A percentile compares a stretch with the other conserved stretches of the same genome.
These are phyloP conservation scores for Nothocercus nigrocapillus DNA, from an alignment of 2,113 vertebrate species.

Conservation along the genomic window DNA sequence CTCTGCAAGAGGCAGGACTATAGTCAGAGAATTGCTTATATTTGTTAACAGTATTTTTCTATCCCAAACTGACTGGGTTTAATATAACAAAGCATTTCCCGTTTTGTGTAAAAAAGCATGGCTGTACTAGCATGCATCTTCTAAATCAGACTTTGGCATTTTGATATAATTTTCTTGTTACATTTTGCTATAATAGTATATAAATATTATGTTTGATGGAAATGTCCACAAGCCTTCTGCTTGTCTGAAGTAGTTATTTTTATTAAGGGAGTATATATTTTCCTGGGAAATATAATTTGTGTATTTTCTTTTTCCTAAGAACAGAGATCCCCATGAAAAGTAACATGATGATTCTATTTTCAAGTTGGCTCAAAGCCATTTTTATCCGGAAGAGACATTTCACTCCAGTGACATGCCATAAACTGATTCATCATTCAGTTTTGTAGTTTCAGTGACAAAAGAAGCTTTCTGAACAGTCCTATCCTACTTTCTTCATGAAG, in stretches of 20 bases:
- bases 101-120: neutral
- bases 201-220: neutral
- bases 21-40: neutral
- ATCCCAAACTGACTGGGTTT: neutral
- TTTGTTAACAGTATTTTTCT: neutral
- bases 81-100: neutral
- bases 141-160: neutral
- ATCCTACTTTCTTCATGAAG: neutral
- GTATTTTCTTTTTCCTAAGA: neutral
- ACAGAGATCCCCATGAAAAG: neutral
- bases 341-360: neutral
- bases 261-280: neutral
- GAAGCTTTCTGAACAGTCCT: neutral
- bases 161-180: neutral
- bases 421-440: neutral
- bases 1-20: neutral
- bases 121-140: neutral
- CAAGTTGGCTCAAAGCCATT: neutral
- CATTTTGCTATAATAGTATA: neutral
- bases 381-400: neutral
- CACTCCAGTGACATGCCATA: neutral
- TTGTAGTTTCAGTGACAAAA: neutral
- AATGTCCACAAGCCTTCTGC: neutral
- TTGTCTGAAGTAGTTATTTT: neutral
- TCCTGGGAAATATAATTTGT: neutral